Evolutionary conservation across 2,888 invertebrate species (phyloP).

Genomic region (Ditylenchus weischeri): DNA sequence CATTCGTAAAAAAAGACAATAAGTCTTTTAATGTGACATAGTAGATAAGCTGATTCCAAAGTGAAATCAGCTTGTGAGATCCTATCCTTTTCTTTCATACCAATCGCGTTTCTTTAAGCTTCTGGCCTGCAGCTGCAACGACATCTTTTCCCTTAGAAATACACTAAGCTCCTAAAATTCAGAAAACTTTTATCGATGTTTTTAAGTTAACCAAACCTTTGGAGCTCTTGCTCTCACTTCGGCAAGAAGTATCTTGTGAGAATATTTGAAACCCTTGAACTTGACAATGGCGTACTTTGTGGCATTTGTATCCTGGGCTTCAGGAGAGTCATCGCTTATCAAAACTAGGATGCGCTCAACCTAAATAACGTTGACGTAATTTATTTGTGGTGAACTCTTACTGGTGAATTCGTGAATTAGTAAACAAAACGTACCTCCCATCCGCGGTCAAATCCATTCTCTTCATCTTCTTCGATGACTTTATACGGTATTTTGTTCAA

Average conservation of each 20-base stretch:
- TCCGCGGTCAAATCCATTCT: constrained; percentile 15
- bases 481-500: constrained; percentile 5
- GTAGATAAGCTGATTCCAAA: too few relatives aligned
- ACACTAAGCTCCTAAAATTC: neutral
- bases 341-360: constrained; percentile 17
- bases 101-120: too few relatives aligned
- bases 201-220: too few relatives aligned
- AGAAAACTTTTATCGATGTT: too few relatives aligned
- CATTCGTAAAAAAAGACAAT: too few relatives aligned
- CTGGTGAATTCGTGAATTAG: too few relatives aligned
- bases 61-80: too few relatives aligned
- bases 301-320: neutral
- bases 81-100: too few relatives aligned
- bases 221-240: neutral
- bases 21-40: too few relatives aligned
- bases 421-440: constrained; percentile 10
- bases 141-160: too few relatives aligned
- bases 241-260: constrained; percentile 5
- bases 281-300: constrained; percentile 13
- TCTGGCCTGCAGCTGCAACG: too few relatives aligned
- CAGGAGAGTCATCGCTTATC: neutral
- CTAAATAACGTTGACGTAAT: neutral
- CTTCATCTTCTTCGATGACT: neutral
- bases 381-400: neutral
- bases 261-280: constrained; percentile 10